Conservation (phyloP, 2,797 vertebrate genomes). For the Phrynocephalus forsythii region DNA sequence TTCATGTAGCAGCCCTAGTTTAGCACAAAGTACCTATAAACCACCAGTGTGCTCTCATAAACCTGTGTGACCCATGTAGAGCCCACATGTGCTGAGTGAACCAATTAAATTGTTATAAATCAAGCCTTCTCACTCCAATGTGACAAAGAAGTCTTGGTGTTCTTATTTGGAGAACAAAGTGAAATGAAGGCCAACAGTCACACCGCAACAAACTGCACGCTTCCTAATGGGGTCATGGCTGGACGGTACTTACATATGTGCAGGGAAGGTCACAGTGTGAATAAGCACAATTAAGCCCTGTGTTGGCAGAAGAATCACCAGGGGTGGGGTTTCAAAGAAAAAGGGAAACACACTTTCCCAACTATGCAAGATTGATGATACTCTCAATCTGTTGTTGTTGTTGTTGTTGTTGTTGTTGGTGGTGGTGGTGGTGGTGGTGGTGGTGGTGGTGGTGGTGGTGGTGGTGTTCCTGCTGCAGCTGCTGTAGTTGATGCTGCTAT, state of each 20-base stretch:
- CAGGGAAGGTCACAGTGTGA: background rate
- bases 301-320: background rate
- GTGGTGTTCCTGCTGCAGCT: too few relatives aligned
- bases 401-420: background rate
- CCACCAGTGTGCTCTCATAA: background rate
- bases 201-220: constrained; percentile 32
- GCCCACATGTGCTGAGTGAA: constrained; percentile 31
- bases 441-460: too few relatives aligned
- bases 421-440: too few relatives aligned
- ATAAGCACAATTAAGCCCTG: constrained; percentile 8
- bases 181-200: constrained; percentile 20
- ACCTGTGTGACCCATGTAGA: background rate
- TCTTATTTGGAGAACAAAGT: background rate
- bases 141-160: constrained; percentile 8
- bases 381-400: background rate
- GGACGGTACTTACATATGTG: constrained; percentile 30
- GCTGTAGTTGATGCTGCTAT: too few relatives aligned
- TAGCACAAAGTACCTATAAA: constrained; percentile 1
- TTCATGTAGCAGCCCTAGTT: constrained; percentile 13
- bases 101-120: constrained; percentile 38
- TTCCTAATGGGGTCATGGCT: constrained; percentile 8
- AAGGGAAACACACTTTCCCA: background rate
- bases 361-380: background rate
- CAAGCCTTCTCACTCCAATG: constrained; percentile 17
- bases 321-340: constrained; percentile 18